Base-by-base conservation (phyloP, 2,797 vertebrate species). In the Knipowitschia caucasica region DNA sequence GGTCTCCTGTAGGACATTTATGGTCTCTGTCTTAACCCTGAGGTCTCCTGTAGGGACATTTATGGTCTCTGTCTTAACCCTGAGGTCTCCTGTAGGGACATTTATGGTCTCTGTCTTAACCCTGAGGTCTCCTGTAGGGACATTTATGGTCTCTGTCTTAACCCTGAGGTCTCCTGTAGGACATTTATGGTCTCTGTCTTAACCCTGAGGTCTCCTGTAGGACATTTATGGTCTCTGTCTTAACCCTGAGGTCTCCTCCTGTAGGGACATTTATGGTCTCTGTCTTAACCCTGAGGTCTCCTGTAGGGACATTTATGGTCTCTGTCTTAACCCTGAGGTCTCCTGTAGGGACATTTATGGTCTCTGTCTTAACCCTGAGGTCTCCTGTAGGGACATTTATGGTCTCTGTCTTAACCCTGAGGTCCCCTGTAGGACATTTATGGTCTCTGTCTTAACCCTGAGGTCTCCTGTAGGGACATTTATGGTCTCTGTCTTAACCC, bases 101-200 rank as follows among this genome's bases (percentile, higher is more conserved):
- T n/a, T n/a, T n/a, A 2, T 30, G 23, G 5, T 40, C 4, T 7
- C 26, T 40, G 18, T 20, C 17, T 21, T 20, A 18, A 53, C 9
- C 7, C 63, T 69, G 49, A 62, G 27, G 61, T n/a, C 67, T 71
- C 53, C 56, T n/a, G n/a, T n/a, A n/a, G n/a, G n/a, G n/a, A n/a
- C n/a, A n/a, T n/a, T n/a, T n/a, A 2, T 30, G 23, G 5, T 40
- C 4, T 7, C 26, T 40, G 18, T 20, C 17, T 21, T 20, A 18
- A 53, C 9, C 7, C 63, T 69, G 49, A 62, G 27, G 61, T n/a
- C 67, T 71, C 53, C 56, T n/a, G n/a, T n/a, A n/a, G n/a, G n/a
- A n/a, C n/a, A n/a, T n/a, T n/a, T n/a, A 2, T 30, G 23, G 5
- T 40, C 4, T 7, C 26, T 40, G 18, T 20, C 17, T 21, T 20